phyloP scores from a whole-genome alignment of 2,888 invertebrate genomes.

The Coleophora flavipennella region DNA sequence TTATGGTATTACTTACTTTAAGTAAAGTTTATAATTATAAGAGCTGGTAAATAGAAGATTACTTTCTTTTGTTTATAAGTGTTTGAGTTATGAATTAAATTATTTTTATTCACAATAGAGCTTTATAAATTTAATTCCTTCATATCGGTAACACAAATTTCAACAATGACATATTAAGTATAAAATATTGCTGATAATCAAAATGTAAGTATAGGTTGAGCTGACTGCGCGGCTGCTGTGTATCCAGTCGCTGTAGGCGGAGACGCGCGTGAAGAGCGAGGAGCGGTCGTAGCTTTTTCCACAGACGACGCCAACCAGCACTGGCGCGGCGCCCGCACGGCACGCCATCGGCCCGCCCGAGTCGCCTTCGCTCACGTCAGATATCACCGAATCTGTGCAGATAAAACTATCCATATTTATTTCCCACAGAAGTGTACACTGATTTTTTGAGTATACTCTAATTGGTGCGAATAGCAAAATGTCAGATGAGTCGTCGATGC shows the following conservation, averaged over 20 bases:
- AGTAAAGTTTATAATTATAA: too few species aligned
- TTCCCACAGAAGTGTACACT: conserved; percentile 38
- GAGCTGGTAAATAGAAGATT: too few species aligned
- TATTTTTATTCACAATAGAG: too few species aligned
- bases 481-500: conserved; percentile 14
- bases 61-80: too few species aligned
- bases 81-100: too few species aligned
- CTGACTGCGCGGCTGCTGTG: neutral
- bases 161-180: too few species aligned
- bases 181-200: too few species aligned
- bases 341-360: conserved; percentile 51
- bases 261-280: conserved; percentile 26
- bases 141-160: too few species aligned
- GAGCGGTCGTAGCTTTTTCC: conserved; percentile 49
- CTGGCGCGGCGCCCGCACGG: conserved; percentile 15
- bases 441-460: conserved; percentile 21
- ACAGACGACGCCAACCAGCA: conserved; percentile 44
- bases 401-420: conserved; percentile 38
- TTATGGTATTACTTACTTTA: too few species aligned
- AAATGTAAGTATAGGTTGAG: neutral
- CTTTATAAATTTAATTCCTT: too few species aligned
- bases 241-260: conserved; percentile 17
- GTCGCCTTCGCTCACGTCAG: conserved; percentile 39
- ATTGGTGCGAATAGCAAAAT: conserved; percentile 33
- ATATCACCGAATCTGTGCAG: conserved; percentile 29